Evolutionary conservation across 2,797 vertebrate genomes (phyloP).

Genomic region (Pipistrellus pipistrellus): DNA sequence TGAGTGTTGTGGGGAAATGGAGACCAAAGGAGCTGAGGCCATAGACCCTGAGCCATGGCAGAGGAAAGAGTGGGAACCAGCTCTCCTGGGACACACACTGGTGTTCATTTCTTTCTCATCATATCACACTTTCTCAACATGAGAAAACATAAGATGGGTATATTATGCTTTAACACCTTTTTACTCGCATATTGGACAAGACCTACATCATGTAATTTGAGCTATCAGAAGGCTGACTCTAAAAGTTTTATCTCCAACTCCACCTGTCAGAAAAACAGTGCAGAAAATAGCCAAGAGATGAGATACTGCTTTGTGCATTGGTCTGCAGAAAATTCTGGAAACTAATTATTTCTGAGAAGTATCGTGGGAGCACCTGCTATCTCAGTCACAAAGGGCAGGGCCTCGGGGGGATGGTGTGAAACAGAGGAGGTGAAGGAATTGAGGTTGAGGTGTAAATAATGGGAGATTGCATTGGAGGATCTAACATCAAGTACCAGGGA

Average conservation of each 20-base stretch:
- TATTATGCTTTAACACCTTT: neutral
- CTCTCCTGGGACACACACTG: neutral
- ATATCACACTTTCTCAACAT: neutral
- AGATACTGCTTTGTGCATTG: neutral
- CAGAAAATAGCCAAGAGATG: neutral
- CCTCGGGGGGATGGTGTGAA: neutral
- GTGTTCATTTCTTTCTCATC: neutral
- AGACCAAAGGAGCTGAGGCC: neutral
- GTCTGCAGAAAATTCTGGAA: constrained; percentile 27
- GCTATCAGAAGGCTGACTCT: neutral
- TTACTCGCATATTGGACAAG: constrained; percentile 4
- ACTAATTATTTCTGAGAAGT: constrained; percentile 8
- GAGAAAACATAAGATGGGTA: neutral
- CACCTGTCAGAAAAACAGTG: neutral
- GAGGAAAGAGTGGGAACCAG: neutral
- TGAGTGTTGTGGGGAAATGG: neutral
- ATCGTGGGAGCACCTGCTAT: neutral
- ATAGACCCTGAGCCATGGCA: neutral
- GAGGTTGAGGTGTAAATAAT: neutral
- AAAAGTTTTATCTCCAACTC: neutral
- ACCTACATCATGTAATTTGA: neutral
- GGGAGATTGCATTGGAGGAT: neutral
- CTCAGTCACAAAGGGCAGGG: neutral
- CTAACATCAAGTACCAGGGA: neutral
- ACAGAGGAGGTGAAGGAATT: neutral